Percentiles rank a stretch among this genome's conserved stretches.
Conservation (phyloP, 2,797 vertebrate genomes). For the Amblyraja radiata region DNA sequence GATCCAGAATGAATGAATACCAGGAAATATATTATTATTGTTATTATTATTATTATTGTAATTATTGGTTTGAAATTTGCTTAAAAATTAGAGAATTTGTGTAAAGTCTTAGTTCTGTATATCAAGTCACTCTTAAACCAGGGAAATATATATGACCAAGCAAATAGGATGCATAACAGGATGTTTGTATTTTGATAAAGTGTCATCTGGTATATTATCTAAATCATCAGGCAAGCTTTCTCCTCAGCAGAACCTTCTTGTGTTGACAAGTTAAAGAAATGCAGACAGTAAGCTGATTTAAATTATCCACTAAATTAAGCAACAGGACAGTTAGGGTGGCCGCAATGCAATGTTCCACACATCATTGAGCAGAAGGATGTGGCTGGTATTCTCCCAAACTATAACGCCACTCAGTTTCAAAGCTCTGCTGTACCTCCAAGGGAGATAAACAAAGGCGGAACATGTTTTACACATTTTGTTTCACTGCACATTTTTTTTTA, state of each 20-base stretch:
- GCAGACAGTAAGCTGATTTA: neutral
- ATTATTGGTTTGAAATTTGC: neutral
- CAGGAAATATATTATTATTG: neutral
- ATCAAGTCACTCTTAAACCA: neutral
- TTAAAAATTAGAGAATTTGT: neutral
- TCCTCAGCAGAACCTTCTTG: constrained; percentile 29
- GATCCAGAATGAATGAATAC: too few species aligned
- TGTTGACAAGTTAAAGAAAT: constrained; percentile 32
- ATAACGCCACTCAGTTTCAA: neutral
- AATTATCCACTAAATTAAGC: neutral
- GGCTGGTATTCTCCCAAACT: too few species aligned
- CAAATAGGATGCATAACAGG: constrained; percentile 18
- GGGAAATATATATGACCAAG: neutral
- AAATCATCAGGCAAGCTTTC: constrained; percentile 19
- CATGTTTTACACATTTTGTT: neutral
- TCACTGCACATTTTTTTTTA: neutral
- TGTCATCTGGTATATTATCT: constrained; percentile 38
- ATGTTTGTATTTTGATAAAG: constrained; percentile 38
- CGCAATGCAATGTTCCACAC: neutral
- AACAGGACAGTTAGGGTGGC: neutral
- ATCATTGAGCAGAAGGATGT: neutral
- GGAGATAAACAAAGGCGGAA: neutral
- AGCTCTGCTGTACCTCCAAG: neutral
- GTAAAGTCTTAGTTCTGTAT: neutral
- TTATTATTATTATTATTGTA: neutral